Conservation (phyloP, 1,140 invertebrate species). For the Heliconius congener region DNA sequence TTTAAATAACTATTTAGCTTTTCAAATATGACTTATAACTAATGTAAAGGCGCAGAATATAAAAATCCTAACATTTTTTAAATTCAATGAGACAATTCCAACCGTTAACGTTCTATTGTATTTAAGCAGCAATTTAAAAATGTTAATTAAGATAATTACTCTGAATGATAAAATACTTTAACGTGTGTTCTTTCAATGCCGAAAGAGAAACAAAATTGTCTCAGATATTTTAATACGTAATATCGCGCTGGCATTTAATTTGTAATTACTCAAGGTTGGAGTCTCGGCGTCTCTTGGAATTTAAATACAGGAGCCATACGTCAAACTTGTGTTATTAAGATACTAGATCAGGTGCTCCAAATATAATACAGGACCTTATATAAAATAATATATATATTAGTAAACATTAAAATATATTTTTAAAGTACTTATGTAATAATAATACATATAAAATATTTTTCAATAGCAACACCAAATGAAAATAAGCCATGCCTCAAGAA, state of each 20-base stretch:
- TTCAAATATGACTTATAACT: neutral
- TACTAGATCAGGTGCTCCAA: constrained; percentile 40
- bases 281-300: constrained; percentile 57
- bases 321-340: constrained; percentile 72
- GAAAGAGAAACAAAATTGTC: constrained; percentile 35
- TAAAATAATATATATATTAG: neutral
- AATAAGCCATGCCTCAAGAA: neutral
- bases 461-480: neutral
- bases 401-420: neutral
- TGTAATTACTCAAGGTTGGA: constrained; percentile 63
- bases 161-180: neutral
- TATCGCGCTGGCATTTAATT: constrained; percentile 65
- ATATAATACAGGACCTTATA: neutral
- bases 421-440: neutral
- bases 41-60: neutral
- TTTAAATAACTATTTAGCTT: neutral
- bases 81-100: constrained; percentile 17
- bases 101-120: constrained; percentile 14
- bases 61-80: neutral
- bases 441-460: neutral
- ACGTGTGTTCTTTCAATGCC: constrained; percentile 13
- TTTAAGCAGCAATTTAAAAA: constrained; percentile 15
- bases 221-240: constrained; percentile 63
- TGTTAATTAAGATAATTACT: neutral
- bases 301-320: constrained; percentile 60